These are phyloP conservation scores for Drosophila nikananu DNA, from an alignment of 1,140 invertebrate genomes.

Conservation along the genomic window DNA sequence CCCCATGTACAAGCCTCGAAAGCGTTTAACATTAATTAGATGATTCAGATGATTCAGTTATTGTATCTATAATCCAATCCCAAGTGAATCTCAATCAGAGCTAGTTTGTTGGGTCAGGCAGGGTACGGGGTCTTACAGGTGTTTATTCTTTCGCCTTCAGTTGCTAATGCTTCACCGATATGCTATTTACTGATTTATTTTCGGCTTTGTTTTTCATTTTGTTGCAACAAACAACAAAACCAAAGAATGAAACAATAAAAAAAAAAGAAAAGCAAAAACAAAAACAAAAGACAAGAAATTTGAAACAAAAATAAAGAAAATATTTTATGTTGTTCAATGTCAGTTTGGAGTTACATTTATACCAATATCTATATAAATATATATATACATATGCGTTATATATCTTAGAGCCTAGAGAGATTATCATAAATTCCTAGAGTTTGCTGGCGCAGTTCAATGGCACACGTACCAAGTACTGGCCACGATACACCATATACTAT, in stretches of 20 bases:
- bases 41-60: slow-evolving; percentile 21
- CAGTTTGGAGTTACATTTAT: slow-evolving; percentile 84
- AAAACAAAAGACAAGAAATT: slow-evolving; percentile 30
- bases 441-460: slow-evolving; percentile 60
- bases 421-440: slow-evolving; percentile 70
- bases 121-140: background rate
- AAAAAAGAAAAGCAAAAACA: slow-evolving; percentile 38
- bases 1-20: slow-evolving; percentile 7
- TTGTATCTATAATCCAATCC: background rate
- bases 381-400: slow-evolving; percentile 82
- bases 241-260: slow-evolving; percentile 42
- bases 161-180: slow-evolving; percentile 54
- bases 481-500: slow-evolving; percentile 14
- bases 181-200: slow-evolving; percentile 56
- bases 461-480: slow-evolving; percentile 36
- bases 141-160: slow-evolving; percentile 37
- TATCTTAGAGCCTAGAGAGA: slow-evolving; percentile 50
- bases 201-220: slow-evolving; percentile 62
- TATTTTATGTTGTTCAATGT: slow-evolving; percentile 85
- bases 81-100: slow-evolving; percentile 17
- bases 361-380: slow-evolving; percentile 57
- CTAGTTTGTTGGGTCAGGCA: background rate
- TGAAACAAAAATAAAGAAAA: slow-evolving; percentile 70
- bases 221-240: slow-evolving; percentile 52
- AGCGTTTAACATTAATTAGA: slow-evolving; percentile 15